Percentiles rank a stretch among this genome's conserved stretches.
phyloP scores from a whole-genome alignment of 2,113 vertebrate species.

The Lagopus leucura region DNA sequence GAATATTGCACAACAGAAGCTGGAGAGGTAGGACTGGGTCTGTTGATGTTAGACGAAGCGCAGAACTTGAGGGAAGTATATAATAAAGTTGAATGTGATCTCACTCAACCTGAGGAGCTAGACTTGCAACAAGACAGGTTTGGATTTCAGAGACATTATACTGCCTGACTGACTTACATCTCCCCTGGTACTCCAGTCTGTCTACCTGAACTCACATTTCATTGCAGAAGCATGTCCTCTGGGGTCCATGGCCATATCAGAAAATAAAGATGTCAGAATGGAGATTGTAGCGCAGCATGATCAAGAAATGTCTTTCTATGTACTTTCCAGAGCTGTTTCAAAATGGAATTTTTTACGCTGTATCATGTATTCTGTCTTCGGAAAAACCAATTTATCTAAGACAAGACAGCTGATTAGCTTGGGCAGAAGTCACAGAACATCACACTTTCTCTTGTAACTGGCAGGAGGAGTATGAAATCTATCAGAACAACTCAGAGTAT shows the following conservation, averaged over 20 bases:
- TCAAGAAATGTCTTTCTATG: neutral
- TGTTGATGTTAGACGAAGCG: neutral
- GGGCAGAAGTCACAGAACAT: neutral
- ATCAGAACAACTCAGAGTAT: neutral
- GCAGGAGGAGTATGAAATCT: neutral
- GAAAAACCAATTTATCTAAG: neutral
- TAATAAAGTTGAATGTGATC: neutral
- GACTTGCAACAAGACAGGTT: rapidly evolving
- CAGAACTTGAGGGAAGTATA: neutral
- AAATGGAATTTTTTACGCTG: neutral
- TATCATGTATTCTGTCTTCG: neutral
- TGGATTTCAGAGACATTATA: neutral
- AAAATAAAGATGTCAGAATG: neutral
- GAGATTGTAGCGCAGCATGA: neutral
- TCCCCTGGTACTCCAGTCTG: neutral
- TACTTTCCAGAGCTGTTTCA: neutral
- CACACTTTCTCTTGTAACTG: neutral
- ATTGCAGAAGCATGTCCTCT: neutral
- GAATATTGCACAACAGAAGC: neutral
- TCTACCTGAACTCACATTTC: neutral
- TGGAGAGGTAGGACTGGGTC: neutral
- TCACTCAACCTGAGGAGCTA: neutral
- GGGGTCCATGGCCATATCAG: neutral
- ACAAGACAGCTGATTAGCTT: neutral
- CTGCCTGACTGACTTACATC: neutral